Conservation (phyloP, 2,113 vertebrate species). For the Callorhinus ursinus region DNA sequence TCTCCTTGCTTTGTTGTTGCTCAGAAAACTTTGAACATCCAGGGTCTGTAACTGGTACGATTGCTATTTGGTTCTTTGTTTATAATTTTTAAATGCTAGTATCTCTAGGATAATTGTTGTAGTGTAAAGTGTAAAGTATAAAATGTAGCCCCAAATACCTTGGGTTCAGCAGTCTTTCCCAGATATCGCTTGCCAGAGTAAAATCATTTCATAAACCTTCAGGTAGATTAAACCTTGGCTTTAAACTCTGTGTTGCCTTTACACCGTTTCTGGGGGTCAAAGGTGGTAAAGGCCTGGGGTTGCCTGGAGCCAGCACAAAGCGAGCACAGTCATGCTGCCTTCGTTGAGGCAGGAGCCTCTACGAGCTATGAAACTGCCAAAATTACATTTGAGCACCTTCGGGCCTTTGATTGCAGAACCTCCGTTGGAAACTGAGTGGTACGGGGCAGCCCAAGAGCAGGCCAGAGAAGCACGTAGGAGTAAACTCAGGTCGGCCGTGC, state of each 20-base stretch:
- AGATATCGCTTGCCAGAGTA: background rate
- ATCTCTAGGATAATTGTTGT: background rate
- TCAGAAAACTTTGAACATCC: conserved; percentile 39
- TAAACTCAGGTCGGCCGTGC: background rate
- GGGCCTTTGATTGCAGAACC: background rate
- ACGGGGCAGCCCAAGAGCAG: background rate
- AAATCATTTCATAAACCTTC: conserved; percentile 41
- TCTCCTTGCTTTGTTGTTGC: conserved; percentile 43
- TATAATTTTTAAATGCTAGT: conserved; percentile 23
- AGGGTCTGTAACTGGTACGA: conserved; percentile 28
- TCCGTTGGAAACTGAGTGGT: conserved; percentile 1
- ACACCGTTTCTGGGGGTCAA: conserved; percentile 41
- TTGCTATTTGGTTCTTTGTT: conserved; percentile 20
- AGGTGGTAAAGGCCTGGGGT: conserved; percentile 21
- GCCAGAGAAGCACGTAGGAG: conserved; percentile 9
- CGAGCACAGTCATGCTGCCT: background rate
- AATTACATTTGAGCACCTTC: background rate
- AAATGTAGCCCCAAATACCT: background rate
- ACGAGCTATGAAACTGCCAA: background rate
- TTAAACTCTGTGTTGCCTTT: conserved; percentile 33
- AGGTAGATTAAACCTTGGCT: conserved; percentile 39
- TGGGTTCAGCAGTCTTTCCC: background rate
- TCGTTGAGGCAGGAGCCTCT: background rate
- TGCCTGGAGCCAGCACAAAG: background rate
- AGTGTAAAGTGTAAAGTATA: background rate